Percentiles rank a stretch among this genome's conserved stretches.
Conservation (phyloP, 2,113 vertebrate genomes). For the Peromyscus polionotus region DNA sequence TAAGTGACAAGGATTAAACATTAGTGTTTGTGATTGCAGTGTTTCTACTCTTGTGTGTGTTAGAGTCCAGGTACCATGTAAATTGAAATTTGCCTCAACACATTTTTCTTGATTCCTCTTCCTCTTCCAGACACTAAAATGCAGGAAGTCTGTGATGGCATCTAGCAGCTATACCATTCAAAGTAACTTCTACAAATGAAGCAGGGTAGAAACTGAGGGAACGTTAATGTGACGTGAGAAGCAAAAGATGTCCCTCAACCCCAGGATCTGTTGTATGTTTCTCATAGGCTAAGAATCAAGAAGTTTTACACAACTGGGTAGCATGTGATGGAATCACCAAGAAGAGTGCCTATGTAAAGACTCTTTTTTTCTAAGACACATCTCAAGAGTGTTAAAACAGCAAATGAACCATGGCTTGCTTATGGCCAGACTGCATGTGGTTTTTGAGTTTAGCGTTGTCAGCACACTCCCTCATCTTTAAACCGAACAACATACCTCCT, state of each 20-base stretch:
- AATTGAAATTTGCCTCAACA: background rate
- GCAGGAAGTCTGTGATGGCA: background rate
- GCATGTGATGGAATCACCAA: background rate
- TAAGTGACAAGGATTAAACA: constrained; percentile 26
- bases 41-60: background rate
- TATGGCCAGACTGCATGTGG: background rate
- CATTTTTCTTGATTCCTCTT: constrained; percentile 10
- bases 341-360: background rate
- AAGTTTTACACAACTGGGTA: background rate
- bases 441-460: background rate
- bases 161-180: background rate
- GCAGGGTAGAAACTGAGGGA: background rate
- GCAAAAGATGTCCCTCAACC: background rate
- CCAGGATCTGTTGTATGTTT: background rate
- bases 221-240: background rate
- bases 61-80: background rate
- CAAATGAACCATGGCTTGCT: background rate
- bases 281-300: background rate
- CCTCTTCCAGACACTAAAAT: background rate
- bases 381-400: background rate
- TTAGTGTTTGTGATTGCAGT: constrained; percentile 24
- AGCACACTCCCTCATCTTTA: background rate
- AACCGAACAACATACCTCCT: background rate
- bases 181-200: background rate
- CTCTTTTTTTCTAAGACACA: background rate